Evolutionary conservation across 2,888 invertebrate genomes (phyloP).

Genomic region (Morpho helenor): DNA sequence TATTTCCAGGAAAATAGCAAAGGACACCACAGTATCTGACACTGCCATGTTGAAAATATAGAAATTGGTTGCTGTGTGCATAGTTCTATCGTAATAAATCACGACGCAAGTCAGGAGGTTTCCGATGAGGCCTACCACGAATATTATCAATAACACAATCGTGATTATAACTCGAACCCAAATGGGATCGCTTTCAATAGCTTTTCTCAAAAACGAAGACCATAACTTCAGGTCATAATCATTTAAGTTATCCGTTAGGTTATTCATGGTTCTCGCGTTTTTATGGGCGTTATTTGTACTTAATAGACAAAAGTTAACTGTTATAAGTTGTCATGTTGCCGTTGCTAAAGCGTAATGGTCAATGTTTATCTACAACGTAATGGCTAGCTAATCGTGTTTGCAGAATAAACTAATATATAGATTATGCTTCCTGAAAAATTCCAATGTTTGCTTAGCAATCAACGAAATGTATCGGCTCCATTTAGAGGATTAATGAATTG

Average conservation of each 20-base stretch:
- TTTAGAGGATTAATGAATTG: too few species aligned
- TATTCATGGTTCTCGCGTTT: background rate
- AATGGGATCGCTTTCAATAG: constrained; percentile 30
- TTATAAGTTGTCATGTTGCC: constrained; percentile 2
- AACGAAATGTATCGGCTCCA: background rate
- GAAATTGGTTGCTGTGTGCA: constrained; percentile 64
- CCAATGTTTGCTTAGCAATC: constrained; percentile 14
- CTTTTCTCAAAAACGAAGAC: constrained; percentile 36
- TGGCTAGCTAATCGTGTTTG: constrained; percentile 35
- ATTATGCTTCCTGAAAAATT: constrained; percentile 20
- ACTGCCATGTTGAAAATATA: constrained; percentile 62
- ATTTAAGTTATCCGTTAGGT: constrained; percentile 12
- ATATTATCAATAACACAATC: constrained; percentile 34
- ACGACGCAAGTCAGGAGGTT: constrained; percentile 64
- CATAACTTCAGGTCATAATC: constrained; percentile 36
- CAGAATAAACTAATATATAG: constrained; percentile 29
- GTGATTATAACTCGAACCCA: constrained; percentile 33
- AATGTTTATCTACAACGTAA: constrained; percentile 33
- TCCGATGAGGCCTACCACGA: constrained; percentile 46
- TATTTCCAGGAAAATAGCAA: constrained; percentile 48
- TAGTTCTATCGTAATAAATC: constrained; percentile 53
- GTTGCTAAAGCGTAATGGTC: constrained; percentile 18
- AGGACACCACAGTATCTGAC: constrained; percentile 54
- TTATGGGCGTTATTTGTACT: background rate
- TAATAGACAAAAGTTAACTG: constrained; percentile 3